Evolutionary conservation across 2,113 vertebrate species (phyloP).

Genomic region (Antennarius striatus): DNA sequence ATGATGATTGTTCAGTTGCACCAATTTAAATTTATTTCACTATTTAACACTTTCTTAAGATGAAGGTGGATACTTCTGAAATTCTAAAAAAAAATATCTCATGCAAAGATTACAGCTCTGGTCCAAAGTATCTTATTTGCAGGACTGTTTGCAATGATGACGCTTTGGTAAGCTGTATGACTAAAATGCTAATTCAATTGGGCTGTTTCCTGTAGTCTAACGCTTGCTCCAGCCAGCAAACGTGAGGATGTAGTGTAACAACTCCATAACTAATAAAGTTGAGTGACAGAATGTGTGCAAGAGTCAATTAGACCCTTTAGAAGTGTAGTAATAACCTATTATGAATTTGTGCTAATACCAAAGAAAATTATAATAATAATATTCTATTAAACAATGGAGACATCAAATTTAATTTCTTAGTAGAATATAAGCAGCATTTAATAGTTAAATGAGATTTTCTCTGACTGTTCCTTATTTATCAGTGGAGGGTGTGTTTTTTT

Average conservation of each 20-base stretch:
- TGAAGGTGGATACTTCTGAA: conserved; percentile 1
- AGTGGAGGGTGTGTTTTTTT: no score
- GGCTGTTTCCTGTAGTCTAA: conserved; percentile 80
- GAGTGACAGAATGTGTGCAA: conserved; percentile 53
- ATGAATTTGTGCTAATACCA: neutral
- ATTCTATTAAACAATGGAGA: no score
- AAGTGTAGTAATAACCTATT: conserved; percentile 11
- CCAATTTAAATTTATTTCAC: neutral
- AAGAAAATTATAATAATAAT: neutral
- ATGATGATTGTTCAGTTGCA: neutral
- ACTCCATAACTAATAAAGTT: conserved; percentile 74
- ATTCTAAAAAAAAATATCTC: conserved; percentile 37
- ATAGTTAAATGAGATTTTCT: neutral
- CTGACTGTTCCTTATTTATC: neutral
- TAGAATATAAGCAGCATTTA: neutral
- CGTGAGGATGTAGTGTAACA: conserved; percentile 73
- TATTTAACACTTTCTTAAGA: neutral
- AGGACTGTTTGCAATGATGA: conserved; percentile 35
- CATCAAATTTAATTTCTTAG: neutral
- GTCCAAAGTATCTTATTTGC: conserved; percentile 46
- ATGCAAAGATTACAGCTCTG: conserved; percentile 29
- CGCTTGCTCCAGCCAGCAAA: conserved; percentile 79
- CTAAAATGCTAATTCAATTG: conserved; percentile 37
- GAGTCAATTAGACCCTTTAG: conserved; percentile 25
- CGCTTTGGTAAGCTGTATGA: conserved; percentile 32